phyloP scores from a whole-genome alignment of 1,140 invertebrate genomes.

The Cydia pomonella region DNA sequence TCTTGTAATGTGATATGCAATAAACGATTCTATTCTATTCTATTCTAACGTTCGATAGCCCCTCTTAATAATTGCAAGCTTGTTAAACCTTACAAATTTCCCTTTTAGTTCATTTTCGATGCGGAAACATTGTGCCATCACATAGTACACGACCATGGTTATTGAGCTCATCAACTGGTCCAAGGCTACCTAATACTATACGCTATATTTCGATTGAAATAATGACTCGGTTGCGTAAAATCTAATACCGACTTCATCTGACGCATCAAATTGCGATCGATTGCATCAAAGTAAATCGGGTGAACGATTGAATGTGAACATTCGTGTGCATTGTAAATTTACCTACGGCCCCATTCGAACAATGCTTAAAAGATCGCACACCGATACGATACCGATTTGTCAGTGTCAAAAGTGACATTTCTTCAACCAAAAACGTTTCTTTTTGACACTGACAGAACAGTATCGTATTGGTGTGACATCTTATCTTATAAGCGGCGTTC shows the following conservation, averaged over 20 bases:
- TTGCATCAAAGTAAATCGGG: conserved; percentile 10
- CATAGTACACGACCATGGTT: not conserved
- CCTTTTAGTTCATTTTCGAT: not conserved
- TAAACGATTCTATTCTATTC: too few species aligned
- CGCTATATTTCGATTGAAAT: conserved; percentile 22
- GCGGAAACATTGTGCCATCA: conserved; percentile 14
- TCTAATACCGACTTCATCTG: conserved; percentile 4
- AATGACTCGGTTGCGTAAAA: conserved; percentile 23
- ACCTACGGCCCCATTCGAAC: too few species aligned
- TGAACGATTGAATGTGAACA: not conserved
- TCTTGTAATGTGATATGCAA: too few species aligned
- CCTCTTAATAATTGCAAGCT: too few species aligned
- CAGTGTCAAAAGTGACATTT: too few species aligned
- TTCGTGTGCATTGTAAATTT: not conserved
- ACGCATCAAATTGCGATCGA: not conserved
- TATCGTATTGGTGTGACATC: too few species aligned
- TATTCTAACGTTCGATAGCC: too few species aligned
- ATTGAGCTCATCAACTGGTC: not conserved
- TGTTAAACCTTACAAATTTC: not conserved
- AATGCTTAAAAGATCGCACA: too few species aligned
- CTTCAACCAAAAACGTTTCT: too few species aligned
- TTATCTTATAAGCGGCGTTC: too few species aligned
- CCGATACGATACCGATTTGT: too few species aligned
- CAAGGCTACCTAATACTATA: not conserved
- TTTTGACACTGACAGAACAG: too few species aligned